Conservation (phyloP, 64 coral and sea anemone species). For the Porites lutea region DNA sequence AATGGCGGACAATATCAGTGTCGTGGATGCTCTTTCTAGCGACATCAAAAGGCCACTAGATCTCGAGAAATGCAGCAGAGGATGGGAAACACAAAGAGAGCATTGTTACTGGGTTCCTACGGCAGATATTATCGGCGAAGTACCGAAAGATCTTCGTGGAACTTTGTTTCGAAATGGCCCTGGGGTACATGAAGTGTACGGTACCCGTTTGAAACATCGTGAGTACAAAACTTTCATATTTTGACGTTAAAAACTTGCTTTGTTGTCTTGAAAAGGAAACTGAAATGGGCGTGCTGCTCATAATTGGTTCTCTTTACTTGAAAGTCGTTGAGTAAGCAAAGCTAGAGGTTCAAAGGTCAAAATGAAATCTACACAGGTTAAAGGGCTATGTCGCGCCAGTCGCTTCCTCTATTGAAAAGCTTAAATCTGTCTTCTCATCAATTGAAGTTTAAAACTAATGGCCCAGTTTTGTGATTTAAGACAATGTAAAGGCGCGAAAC, state of each 20-base stretch:
- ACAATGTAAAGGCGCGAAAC: no score
- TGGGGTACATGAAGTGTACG: slow-evolving; percentile 81
- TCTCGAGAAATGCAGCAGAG: slow-evolving; percentile 59
- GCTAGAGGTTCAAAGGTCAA: no score
- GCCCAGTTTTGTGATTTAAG: no score
- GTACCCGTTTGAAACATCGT: slow-evolving; percentile 81
- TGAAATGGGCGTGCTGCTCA: background rate
- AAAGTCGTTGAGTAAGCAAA: no score
- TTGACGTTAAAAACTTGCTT: background rate
- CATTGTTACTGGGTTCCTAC: slow-evolving; percentile 75
- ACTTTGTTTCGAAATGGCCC: slow-evolving; percentile 93
- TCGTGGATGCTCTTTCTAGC: background rate
- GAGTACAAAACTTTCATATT: slow-evolving; percentile 17
- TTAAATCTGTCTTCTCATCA: no score
- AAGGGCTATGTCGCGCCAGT: no score
- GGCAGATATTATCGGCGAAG: slow-evolving; percentile 81
- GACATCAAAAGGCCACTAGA: slow-evolving; percentile 62
- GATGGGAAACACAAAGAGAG: slow-evolving; percentile 90
- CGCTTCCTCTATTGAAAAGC: no score
- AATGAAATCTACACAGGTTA: no score
- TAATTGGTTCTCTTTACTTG: background rate
- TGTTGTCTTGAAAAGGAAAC: background rate
- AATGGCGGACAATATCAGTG: slow-evolving; percentile 1
- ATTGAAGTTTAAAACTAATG: no score
- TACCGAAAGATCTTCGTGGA: slow-evolving; percentile 83